Conservation (phyloP, 2,113 vertebrate species). For the Myotis lucifugus region DNA sequence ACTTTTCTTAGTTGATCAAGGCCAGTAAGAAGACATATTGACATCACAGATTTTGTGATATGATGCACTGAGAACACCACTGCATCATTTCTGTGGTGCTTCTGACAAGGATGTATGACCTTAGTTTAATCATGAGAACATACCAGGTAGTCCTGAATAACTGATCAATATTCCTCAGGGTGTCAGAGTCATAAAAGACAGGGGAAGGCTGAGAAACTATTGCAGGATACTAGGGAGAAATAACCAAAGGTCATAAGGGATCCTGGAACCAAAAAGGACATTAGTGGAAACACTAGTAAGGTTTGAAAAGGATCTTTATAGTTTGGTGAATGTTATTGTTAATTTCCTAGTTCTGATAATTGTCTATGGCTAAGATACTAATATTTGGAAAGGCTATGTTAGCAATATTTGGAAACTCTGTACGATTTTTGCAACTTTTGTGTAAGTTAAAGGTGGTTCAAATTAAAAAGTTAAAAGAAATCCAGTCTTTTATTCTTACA, state of each 20-base stretch:
- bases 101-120: not conserved
- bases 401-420: not conserved
- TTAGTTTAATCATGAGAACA: conserved; percentile 20
- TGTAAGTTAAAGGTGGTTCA: conserved; percentile 48
- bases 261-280: not conserved
- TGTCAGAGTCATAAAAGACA: not conserved
- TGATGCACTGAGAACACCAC: not conserved
- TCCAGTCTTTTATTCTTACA: not conserved
- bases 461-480: conserved; percentile 24
- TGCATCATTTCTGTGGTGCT: not conserved
- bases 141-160: not conserved
- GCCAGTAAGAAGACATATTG: not conserved
- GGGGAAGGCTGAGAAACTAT: not conserved
- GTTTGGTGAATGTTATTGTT: conserved; percentile 18
- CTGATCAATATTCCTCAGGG: not conserved
- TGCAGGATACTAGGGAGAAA: not conserved
- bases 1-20: conserved; percentile 26
- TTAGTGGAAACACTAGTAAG: not conserved
- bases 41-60: not conserved
- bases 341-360: not conserved
- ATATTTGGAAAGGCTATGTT: not conserved
- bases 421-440: not conserved
- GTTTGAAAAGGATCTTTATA: conserved; percentile 25
- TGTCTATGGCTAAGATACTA: conserved; percentile 14
- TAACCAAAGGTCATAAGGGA: not conserved